These are phyloP conservation scores for Hymenopus coronatus DNA, from an alignment of 2,888 invertebrate species.

Conservation along the genomic window DNA sequence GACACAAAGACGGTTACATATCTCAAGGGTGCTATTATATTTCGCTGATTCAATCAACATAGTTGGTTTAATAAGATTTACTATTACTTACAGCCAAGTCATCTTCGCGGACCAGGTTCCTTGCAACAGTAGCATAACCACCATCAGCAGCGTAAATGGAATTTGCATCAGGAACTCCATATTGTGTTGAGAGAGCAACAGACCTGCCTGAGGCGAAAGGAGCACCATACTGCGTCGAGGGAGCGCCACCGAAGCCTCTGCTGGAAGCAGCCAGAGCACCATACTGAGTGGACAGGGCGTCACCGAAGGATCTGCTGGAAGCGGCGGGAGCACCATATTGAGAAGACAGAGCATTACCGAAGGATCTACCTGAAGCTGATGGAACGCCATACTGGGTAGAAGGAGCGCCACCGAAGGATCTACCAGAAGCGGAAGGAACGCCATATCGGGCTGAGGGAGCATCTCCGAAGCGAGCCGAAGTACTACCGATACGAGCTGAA, in stretches of 20 bases:
- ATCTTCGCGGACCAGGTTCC: too few species aligned
- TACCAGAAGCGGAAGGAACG: constrained; percentile 34
- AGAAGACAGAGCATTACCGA: background rate
- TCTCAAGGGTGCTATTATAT: too few species aligned
- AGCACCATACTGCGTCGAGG: background rate
- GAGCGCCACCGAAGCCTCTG: too few species aligned
- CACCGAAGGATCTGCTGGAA: too few species aligned
- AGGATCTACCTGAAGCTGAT: background rate
- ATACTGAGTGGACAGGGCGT: background rate
- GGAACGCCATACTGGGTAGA: background rate
- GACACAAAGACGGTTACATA: too few species aligned
- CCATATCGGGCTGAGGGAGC: constrained; percentile 41
- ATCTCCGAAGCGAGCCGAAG: constrained; percentile 38
- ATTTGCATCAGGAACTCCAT: constrained; percentile 12
- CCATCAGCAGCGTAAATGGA: too few species aligned
- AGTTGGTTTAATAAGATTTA: too few species aligned
- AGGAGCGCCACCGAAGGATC: too few species aligned
- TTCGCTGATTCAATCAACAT: too few species aligned
- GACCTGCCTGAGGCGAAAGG: background rate
- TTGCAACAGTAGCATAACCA: too few species aligned
- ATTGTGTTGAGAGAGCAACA: background rate
- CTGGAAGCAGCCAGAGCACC: background rate
- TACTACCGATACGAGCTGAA: too few species aligned
- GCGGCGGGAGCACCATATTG: constrained; percentile 22
- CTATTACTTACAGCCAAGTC: too few species aligned